Base-by-base conservation (phyloP, 1,140 invertebrate species). In the Homalodisca vitripennis region DNA sequence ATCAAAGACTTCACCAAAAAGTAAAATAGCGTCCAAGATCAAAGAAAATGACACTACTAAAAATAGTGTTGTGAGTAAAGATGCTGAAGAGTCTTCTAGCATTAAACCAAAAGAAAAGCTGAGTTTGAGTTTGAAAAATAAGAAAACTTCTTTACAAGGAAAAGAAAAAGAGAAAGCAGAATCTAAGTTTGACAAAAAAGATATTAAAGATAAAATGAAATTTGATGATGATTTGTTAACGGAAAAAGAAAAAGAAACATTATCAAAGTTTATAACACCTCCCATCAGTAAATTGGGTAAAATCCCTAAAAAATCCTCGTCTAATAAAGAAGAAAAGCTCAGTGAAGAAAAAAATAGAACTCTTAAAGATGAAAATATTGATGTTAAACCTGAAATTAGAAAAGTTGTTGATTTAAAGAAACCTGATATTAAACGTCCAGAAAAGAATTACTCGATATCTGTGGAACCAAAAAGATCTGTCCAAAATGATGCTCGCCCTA, bases 391-490 rank as follows among this genome's bases (percentile, higher is more conserved):
- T 76, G n/a, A 80, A 81, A 78, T 81, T 80, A 78, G 17, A 41
- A 41, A 41, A 17, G 63, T 48, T 53, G 26, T 46, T 13, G 64
- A 69, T 34, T 14, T 57, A 0, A 57, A 41, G 22, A 68, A 68
- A 57, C 67, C 67, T 26, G 55, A 69, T 63, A 22, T 47, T 17
- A 63, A 69, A 48, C 32, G 32, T n/a, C 80, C 84, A 48, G 83
- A 82, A 64, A 90, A 91, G 74, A 90, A 91, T 75, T 87, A 88
- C 30, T 90, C 90, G 6, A 90, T 92, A 76, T 92, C 90, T 0
- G 91, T 92, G 72, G 89, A 92, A 81, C 86, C 88, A 70, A 81
- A 89, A 57, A 90, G 89, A 79, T 86, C 85, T 69, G 77, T 75
- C 67, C 20, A 17, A 46, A 32, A 32, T n/a, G 87, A 89, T 68